Conservation (phyloP, 1,140 invertebrate genomes). For the Charaxes varanes region DNA sequence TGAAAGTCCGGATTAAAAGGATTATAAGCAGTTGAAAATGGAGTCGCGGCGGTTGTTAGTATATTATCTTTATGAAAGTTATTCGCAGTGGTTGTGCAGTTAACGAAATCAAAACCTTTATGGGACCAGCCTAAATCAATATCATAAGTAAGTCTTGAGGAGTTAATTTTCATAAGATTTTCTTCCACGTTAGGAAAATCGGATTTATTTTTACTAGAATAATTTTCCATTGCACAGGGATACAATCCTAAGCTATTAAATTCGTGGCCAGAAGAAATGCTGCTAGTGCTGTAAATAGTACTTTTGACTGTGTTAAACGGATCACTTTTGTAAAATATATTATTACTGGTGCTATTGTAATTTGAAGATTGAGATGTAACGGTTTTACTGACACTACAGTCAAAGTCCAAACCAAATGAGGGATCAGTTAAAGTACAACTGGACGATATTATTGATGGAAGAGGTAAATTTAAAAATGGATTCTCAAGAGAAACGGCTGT, state of each 20-base stretch:
- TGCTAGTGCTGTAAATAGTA: slow-evolving; percentile 61
- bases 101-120: slow-evolving; percentile 65
- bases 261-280: slow-evolving; percentile 59
- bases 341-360: slow-evolving; percentile 41
- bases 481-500: slow-evolving; percentile 32
- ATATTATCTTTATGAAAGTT: slow-evolving; percentile 59
- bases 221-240: slow-evolving; percentile 67
- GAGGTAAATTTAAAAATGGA: slow-evolving; percentile 54
- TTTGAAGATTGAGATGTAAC: slow-evolving; percentile 36
- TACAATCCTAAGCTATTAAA: slow-evolving; percentile 59
- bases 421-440: slow-evolving; percentile 43
- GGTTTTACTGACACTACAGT: slow-evolving; percentile 53
- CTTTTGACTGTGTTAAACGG: slow-evolving; percentile 53
- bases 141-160: slow-evolving; percentile 63
- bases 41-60: slow-evolving; percentile 39
- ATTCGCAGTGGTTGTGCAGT: slow-evolving; percentile 46
- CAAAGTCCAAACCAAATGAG: slow-evolving; percentile 55
- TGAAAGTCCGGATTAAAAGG: slow-evolving; percentile 68
- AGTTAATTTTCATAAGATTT: slow-evolving; percentile 63
- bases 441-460: slow-evolving; percentile 48
- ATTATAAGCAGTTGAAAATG: slow-evolving; percentile 58
- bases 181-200: slow-evolving; percentile 59
- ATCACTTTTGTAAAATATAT: slow-evolving; percentile 63
- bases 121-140: slow-evolving; percentile 68
- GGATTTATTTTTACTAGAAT: slow-evolving; percentile 55